Conservation (phyloP, 2,888 invertebrate genomes). For the Stenichneumon culpator region DNA sequence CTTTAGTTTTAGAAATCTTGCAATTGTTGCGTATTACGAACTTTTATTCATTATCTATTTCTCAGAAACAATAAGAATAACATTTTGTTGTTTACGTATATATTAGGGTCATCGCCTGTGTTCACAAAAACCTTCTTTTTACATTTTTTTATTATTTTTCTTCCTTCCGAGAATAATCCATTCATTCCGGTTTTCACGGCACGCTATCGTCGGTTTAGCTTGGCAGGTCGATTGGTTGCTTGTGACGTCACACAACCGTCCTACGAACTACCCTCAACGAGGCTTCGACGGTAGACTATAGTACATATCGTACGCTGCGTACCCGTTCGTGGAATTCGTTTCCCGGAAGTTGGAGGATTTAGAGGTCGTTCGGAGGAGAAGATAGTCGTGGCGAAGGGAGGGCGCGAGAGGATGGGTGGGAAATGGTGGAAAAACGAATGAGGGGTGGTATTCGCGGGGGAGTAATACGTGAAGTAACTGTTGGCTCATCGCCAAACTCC, state of each 20-base stretch:
- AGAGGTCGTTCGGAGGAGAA: conserved; percentile 44
- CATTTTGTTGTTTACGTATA: background rate
- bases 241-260: conserved; percentile 56
- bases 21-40: background rate
- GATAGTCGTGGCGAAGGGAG: background rate
- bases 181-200: conserved; percentile 27
- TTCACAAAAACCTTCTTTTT: background rate
- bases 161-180: conserved; percentile 41
- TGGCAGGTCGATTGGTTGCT: conserved; percentile 53
- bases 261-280: conserved; percentile 19
- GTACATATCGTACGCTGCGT: conserved; percentile 22
- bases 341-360: conserved; percentile 55
- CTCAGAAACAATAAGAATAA: background rate
- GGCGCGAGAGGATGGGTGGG: conserved; percentile 8
- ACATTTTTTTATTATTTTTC: background rate
- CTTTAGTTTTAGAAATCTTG: background rate
- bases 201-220: conserved; percentile 13
- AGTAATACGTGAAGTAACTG: conserved; percentile 56
- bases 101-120: background rate
- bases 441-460: conserved; percentile 34
- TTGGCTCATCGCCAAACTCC: conserved; percentile 56
- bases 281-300: background rate
- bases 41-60: too few species aligned
- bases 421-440: conserved; percentile 27
- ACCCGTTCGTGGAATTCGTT: conserved; percentile 50